Base-by-base conservation (phyloP, 2,113 vertebrate genomes). In the Tinamus guttatus region DNA sequence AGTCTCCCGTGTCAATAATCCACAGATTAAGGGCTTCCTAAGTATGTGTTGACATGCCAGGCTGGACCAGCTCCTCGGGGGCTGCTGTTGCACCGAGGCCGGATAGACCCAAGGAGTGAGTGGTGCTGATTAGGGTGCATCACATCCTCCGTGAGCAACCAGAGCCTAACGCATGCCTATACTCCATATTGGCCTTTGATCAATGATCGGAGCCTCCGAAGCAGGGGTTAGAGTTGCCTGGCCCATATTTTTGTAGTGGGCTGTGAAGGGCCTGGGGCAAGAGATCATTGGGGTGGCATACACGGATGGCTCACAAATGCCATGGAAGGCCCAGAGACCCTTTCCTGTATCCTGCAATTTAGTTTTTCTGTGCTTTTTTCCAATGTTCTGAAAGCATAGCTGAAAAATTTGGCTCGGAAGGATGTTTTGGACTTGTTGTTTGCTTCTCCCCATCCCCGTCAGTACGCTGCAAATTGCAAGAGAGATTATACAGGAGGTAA, bases 1-100 rank as follows among this genome's bases (percentile, higher is more conserved):
- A 92, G 96, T 93, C 86, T 91, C 38, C 84, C 22, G 25, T 96
- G 96, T 95, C 81, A 95, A 91, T 96, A 95, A 96, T 97, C 94
- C 81, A 71, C 65, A 70, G 96, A 96, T 95, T 94, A 96, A 96
- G 87, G 71, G 41, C 87, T 97, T 77, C 85, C 56, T 94, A 87
- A 93, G 74, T 21, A 64, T 1, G 32, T 86, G 77, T 81, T 93
- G 94, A 93, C 3, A 30, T 75, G 85, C 56, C 67, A 1, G 21
- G 47, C 82, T 80, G 85, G 85, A 80, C 59, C 52, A 45, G 80
- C 62, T 84, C 81, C 85, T 83, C 21, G 80, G 79, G 69, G 80
- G 28, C 89, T 89, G 43, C 12, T 5, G 10, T 20, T 13, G 34
- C n/a, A 73, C 30, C 2, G 0, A 11, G 60, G 49, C 41, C 17